Evolutionary conservation across 1,140 invertebrate genomes (phyloP), one percentile per base, ranked within the genome.

Genomic region (Zaprionus lachaisei): DNA sequence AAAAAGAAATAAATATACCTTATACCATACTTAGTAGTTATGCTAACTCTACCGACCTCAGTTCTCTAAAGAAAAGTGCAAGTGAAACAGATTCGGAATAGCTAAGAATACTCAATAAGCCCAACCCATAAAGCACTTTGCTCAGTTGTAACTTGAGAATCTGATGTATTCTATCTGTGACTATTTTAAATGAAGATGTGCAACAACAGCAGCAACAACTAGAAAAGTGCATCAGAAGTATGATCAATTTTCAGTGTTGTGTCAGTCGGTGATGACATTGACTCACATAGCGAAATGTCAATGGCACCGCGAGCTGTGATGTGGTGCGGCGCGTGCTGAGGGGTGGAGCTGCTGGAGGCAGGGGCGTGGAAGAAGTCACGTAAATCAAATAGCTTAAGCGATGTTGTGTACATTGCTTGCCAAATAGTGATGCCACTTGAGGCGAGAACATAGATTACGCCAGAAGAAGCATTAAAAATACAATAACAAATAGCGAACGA

Each of bases 211-310:
- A 57, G 17, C 54, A 82, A 67, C 76, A 78, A 72, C 57, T 56
- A 17, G 5, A 41, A 34, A 31, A 56, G 37, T 66, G 55, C 49
- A 65, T 20, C 55, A 41, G 34, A 54, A 63, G 54, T 55, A 71
- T 71, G 60, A 63, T 71, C 37, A 71, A 56, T 71, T 71, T 55
- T 62, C 38, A 44, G 67, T 62, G 31, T 62, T 49, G 41, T 54
- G 57, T 54, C 57, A 70, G 57, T 26, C 20, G 58, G 15, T 47
- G 38, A 54, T 66, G 65, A 68, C 69, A 72, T 72, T 72, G 69
- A 64, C 69, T 65, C 49, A 72, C 69, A 47, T 72, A 65, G 61
- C 51, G 26, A 72, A 72, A 73, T 73, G 71, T 73, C 72, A 74
- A 74, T 69, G 72, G 34, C 26, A 28, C n/a, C 9, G n/a, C 34